Evolutionary conservation across 2,113 vertebrate species (phyloP), one percentile per base, ranked within the genome.

Genomic region (Boulengeromyrus knoepffleri): DNA sequence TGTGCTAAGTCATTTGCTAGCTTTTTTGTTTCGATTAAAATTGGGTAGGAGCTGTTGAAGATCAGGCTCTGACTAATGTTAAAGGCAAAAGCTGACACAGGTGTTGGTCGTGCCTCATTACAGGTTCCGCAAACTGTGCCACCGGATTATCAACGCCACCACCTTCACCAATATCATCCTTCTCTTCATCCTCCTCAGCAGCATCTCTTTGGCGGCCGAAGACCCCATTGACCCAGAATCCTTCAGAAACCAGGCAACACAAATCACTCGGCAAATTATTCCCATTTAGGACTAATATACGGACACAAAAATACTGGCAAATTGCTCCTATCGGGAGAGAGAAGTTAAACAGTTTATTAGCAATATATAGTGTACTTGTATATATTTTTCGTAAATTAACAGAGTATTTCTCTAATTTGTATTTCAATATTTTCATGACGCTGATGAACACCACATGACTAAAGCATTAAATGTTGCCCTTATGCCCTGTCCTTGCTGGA

Each of bases 131-230:
- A 96, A 98, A 87, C 93, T 99, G 56, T 99, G 97, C 90, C 98
- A 99, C 91, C 97, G 97, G 19, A 97, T 97, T 3, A 97, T 99
- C 92, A 98, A 98, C 0, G 97, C 98, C 91, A 99, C 98, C 2
- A 97, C 97, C 93, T 99, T 99, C 94, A 99, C 98, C 95, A 99
- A 99, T 94, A 98, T 99, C 94, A 99, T 99, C 95, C 96, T 99
- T 85, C 97, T 99, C 92, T 99, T 99, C 96, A 99, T 99, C 92
- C 94, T 99, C 90, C 96, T 99, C 89, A 98, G 97, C 92, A 98
- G 97, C 1, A 95, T 98, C 39, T 98, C 98, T 0, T 92, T 99
- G 91, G 98, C 98, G 0, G 98, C 98, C 0, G 98, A 99, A 92
- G 98, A 99, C 91, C 98, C 98, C 85, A 98, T 99, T 62, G 96